phyloP scores from a whole-genome alignment of 2,888 invertebrate species.

The Watsonalla binaria region DNA sequence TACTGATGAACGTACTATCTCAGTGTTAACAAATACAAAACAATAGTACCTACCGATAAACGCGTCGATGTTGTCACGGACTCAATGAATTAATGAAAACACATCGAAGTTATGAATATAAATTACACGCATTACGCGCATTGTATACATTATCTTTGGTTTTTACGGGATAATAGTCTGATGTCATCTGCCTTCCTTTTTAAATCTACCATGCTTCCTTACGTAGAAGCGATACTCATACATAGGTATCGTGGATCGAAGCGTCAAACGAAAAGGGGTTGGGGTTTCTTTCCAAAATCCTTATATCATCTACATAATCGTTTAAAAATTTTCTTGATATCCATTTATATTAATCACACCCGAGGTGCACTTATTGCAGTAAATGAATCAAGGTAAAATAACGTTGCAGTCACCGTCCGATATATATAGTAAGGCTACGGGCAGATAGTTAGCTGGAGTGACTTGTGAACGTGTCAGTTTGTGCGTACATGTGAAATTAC shows the following conservation, averaged over 20 bases:
- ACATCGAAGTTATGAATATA: constrained; percentile 2
- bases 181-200: background rate
- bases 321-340: too few relatives aligned
- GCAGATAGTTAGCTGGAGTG: background rate
- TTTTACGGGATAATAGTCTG: background rate
- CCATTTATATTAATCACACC: background rate
- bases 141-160: background rate
- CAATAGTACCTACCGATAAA: background rate
- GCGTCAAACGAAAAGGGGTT: background rate
- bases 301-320: background rate
- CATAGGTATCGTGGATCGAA: background rate
- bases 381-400: constrained; percentile 9
- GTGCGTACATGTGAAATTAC: background rate
- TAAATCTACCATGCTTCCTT: background rate
- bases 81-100: constrained; percentile 1
- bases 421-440: background rate
- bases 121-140: background rate
- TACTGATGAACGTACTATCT: background rate
- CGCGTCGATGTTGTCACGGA: background rate
- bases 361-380: constrained; percentile 1
- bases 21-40: background rate
- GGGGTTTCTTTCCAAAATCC: background rate
- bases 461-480: background rate
- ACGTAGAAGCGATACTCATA: too few relatives aligned
- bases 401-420: background rate